Evolutionary conservation across 2,797 vertebrate genomes (phyloP).

Genomic region (Ficedula albicollis): DNA sequence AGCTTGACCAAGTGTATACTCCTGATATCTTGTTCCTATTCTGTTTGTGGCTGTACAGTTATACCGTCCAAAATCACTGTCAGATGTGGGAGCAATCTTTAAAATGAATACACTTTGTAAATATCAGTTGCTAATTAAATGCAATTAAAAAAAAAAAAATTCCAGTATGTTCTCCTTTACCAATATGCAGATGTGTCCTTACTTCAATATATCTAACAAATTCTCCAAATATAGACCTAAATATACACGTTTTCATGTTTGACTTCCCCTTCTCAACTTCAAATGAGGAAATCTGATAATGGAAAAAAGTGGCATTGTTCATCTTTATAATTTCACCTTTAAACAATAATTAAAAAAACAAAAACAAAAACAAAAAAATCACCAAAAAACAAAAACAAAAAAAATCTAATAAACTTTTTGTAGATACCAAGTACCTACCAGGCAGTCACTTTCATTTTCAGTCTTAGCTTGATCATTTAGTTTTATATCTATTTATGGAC

Average conservation of each 20-base stretch:
- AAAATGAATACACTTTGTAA: constrained; percentile 2
- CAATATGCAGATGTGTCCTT: not conserved
- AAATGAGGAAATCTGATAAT: not conserved
- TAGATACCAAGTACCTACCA: not conserved
- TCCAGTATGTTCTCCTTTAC: not conserved
- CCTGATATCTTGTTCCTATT: constrained; percentile 92
- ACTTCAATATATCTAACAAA: not conserved
- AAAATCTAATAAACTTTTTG: not conserved
- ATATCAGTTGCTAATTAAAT: not conserved
- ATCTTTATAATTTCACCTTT: not conserved
- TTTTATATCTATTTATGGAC: not conserved
- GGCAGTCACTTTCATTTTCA: not conserved
- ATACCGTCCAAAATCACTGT: constrained; percentile 94
- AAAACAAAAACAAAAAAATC: too few relatives aligned
- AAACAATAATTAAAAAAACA: not conserved
- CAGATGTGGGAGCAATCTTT: constrained; percentile 92
- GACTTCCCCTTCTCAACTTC: not conserved
- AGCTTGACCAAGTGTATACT: constrained; percentile 93
- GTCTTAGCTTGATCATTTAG: not conserved
- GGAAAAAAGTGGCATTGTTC: not conserved
- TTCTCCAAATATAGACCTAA: not conserved
- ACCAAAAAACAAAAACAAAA: too few relatives aligned
- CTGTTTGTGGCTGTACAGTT: constrained; percentile 96
- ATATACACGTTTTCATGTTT: not conserved
- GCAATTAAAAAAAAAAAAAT: not conserved